phyloP scores from a whole-genome alignment of 2,888 invertebrate species.

The Tupiocoris notatus region DNA sequence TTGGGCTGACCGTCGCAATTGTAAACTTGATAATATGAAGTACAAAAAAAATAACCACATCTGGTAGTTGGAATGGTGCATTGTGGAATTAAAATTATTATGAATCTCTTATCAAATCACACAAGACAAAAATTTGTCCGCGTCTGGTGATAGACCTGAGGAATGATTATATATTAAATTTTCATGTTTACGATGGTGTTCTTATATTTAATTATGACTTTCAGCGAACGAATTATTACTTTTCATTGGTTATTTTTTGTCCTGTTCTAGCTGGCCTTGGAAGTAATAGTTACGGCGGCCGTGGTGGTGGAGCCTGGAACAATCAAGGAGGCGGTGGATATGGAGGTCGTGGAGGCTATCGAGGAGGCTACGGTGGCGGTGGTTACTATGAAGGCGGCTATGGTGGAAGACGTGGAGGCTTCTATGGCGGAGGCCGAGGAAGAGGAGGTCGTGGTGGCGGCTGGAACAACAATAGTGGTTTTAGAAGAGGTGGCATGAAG shows the following conservation, averaged over 20 bases:
- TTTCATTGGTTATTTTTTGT: neutral
- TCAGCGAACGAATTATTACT: neutral
- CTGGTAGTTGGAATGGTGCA: no score
- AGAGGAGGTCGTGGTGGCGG: neutral
- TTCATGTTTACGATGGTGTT: neutral
- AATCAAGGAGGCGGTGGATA: conserved; percentile 24
- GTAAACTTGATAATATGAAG: no score
- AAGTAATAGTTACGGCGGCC: neutral
- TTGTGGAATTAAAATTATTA: no score
- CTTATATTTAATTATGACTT: neutral
- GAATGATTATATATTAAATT: neutral
- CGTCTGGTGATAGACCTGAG: no score
- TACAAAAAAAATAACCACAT: no score
- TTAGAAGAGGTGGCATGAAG: neutral
- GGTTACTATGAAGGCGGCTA: conserved; percentile 24
- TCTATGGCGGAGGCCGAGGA: neutral
- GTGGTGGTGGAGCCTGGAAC: conserved; percentile 10
- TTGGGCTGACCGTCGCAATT: no score
- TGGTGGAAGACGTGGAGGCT: conserved; percentile 3
- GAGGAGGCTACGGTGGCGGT: conserved; percentile 8
- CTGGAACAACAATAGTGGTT: neutral
- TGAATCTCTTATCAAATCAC: no score
- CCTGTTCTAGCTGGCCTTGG: neutral
- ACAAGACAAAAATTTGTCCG: no score
- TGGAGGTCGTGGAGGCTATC: conserved; percentile 17